phyloP scores from a whole-genome alignment of 92 coral and sea anemone species.

The Paragorgia papillata region DNA sequence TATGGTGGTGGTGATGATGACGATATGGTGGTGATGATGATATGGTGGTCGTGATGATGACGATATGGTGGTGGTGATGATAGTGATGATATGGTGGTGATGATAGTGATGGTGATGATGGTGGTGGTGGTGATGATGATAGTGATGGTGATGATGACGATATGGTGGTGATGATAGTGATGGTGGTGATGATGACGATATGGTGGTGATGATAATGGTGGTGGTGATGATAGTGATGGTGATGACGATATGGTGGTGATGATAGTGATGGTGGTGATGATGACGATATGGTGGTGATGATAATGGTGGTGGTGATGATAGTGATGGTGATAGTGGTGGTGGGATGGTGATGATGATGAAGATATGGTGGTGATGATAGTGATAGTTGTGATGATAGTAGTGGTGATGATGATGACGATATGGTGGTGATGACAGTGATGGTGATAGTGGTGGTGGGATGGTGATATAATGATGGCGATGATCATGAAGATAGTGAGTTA shows the following conservation, averaged over 20 bases:
- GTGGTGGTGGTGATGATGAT: background rate
- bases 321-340: conserved; percentile 2
- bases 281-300: conserved; percentile 17
- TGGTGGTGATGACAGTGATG: too few relatives aligned
- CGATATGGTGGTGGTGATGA: conserved; percentile 8
- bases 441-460: too few relatives aligned
- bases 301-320: conserved; percentile 8
- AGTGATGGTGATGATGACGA: conserved; percentile 1
- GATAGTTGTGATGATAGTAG: too few relatives aligned
- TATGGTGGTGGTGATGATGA: conserved; percentile 16
- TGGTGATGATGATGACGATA: too few relatives aligned
- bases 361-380: too few relatives aligned
- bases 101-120: background rate
- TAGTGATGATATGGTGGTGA: background rate
- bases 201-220: conserved; percentile 3
- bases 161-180: background rate
- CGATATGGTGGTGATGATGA: too few relatives aligned
- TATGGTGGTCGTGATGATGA: conserved; percentile 6
- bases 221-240: background rate
- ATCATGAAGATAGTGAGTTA: too few relatives aligned
- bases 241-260: conserved; percentile 13
- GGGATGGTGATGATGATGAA: background rate
- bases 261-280: conserved; percentile 6
- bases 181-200: conserved; percentile 12
- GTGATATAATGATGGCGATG: too few relatives aligned